Base-by-base conservation (phyloP, 2,888 invertebrate species). In the Dioctria linearis region DNA sequence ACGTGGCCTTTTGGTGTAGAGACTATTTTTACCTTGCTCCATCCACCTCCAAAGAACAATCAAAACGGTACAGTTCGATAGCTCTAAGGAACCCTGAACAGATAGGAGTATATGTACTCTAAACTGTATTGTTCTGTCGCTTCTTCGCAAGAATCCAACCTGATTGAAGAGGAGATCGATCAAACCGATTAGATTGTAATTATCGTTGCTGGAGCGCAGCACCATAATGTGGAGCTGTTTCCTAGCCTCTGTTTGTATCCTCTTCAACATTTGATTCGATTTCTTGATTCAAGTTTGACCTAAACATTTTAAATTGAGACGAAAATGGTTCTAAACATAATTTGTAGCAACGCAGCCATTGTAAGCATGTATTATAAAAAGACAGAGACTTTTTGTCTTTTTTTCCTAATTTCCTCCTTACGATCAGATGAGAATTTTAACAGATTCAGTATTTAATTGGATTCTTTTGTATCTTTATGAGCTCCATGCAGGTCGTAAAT, bases 161-260 rank as follows among this genome's bases (percentile, higher is more conserved):
- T 63, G 76, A 76, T 76, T 63, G 76, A 43, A 57, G n/a, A 63
- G 49, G 49, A 61, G 76, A 76, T 76, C 76, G 76, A 76, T 63
- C 76, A 61, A 63, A 25, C 63, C 76, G 76, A 76, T 76, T 76
- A 76, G 76, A 76, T 76, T 76, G 76, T 63, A 76, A 63, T 76
- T 76, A 76, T 76, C 63, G 76, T 61, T 37, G 63, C 76, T 63
- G 49, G 46, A 37, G 49, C 42, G 43, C 51, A 39, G 63, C 49
- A 49, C 63, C 37, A 9, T 5, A 63, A 51, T 63, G 63, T 49
- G 63, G 46, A 3, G 39, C 42, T 37, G 37, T 40, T 76, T 6
- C 39, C 46, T n/a, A 37, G 39, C 73, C 63, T 61, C 39, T 1
- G 63, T 11, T 63, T 63, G 37, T 39, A 6, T 13, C 37, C 11